Percentiles rank a stretch among this genome's conserved stretches.
These are phyloP conservation scores for Carduelis carduelis DNA, from an alignment of 2,797 vertebrate genomes.

Conservation along the genomic window DNA sequence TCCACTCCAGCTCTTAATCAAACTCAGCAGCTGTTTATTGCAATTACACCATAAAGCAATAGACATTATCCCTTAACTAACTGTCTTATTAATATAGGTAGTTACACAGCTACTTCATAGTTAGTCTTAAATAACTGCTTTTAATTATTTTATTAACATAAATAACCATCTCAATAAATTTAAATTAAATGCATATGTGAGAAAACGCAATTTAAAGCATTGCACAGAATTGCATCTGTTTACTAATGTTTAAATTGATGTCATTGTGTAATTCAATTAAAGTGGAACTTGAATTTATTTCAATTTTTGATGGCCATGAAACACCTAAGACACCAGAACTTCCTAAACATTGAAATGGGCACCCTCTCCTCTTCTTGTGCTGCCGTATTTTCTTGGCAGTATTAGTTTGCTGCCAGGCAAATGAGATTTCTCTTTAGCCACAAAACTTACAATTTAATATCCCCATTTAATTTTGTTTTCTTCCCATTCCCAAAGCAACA, in stretches of 20 bases:
- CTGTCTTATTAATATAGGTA: slow-evolving; percentile 77
- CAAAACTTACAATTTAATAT: not conserved
- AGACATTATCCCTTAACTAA: slow-evolving; percentile 74
- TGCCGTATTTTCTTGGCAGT: not conserved
- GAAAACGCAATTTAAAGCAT: slow-evolving; percentile 57
- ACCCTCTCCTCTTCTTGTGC: not conserved
- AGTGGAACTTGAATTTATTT: slow-evolving; percentile 50
- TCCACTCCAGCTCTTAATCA: slow-evolving; percentile 73
- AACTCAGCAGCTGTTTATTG: slow-evolving; percentile 76
- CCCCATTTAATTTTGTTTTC: not conserved
- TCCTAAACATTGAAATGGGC: not conserved
- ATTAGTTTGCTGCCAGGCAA: not conserved
- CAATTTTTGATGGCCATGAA: not conserved
- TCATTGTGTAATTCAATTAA: slow-evolving; percentile 31
- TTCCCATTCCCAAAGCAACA: slow-evolving; percentile 5
- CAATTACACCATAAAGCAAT: slow-evolving; percentile 72
- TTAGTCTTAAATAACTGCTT: slow-evolving; percentile 74
- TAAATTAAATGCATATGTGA: slow-evolving; percentile 67
- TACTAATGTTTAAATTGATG: slow-evolving; percentile 66
- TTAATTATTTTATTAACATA: slow-evolving; percentile 77
- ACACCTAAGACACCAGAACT: slow-evolving; percentile 6
- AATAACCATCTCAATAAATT: slow-evolving; percentile 73
- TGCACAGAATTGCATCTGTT: slow-evolving; percentile 63
- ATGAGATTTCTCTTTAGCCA: not conserved
- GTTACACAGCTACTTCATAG: slow-evolving; percentile 72